Evolutionary conservation across 2,888 invertebrate genomes (phyloP), one percentile per base, ranked within the genome.

Genomic region (Caenorhabditis doughertyi): DNA sequence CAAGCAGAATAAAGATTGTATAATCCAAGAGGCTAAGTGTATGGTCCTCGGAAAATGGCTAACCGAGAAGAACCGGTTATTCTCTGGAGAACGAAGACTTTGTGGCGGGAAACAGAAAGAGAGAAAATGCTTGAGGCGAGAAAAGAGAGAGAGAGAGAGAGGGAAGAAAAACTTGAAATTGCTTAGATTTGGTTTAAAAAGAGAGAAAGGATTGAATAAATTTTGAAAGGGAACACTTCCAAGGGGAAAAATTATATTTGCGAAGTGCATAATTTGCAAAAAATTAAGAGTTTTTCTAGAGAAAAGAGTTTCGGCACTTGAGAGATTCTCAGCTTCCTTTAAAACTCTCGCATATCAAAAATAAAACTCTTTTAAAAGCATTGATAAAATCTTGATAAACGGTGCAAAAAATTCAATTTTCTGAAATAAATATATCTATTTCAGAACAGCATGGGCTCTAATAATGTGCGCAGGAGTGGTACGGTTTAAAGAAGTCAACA

Each of bases 401-500:
- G n/a, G n/a, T n/a, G n/a, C 32, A 32, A 4, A 32, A 32, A 39
- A 39, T 13, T 39, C 5, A 39, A 13, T 39, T 47, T 18, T n/a
- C n/a, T n/a, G n/a, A n/a, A n/a, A n/a, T 13, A 42, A 47, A 7
- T 18, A 47, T 7, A 3, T 42, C 42, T 42, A 49, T 84, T 87
- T 18, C 84, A 90, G 90, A 68, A 85, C 86, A 18, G 16, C 87
- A 47, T 87, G 87, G 83, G 85, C 90, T 1, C 8, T 89, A 2
- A 8, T 83, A 5, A 87, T 90, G 84, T 80, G 83, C 49, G 87
- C 71, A 4, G 90, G 90, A 39, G 89, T 85, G 11, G 74, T 86
- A 8, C 84, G 89, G 39, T 91, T 91, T 84, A 89, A 89, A 47
- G 91, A 91, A 76, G 91, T 91, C 32, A 91, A 91, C 79, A 90